Evolutionary conservation across 2,113 vertebrate genomes (phyloP), one percentile per base, ranked within the genome.

Genomic region (Enhydra lutris): DNA sequence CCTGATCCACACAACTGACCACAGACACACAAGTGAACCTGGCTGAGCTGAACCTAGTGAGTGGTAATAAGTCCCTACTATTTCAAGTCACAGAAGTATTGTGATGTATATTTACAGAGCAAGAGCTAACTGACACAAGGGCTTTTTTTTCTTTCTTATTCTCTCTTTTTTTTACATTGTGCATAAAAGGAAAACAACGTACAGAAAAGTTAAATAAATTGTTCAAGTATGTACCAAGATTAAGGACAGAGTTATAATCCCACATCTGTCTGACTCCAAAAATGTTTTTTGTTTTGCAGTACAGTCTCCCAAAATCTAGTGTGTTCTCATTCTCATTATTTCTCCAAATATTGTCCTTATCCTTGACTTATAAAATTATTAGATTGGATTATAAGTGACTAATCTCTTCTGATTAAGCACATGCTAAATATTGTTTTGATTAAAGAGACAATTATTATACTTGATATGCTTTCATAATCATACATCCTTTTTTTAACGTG

Each of bases 401-500:
- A 79, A 97, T 61, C 93, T 94, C 39, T 83, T 96, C 55, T 83
- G 23, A 89, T 91, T 52, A 84, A 90, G 12, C 21, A 86, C 50
- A 86, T 63, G 23, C 10, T 84, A 89, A 95, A 94, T 79, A 81
- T 39, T 92, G 55, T 67, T 91, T 39, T 85, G 69, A 76, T 79
- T 81, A 96, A 83, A 89, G 13, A 59, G 23, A 52, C 18, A 73
- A 65, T 86, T 50, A 92, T 96, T 96, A 91, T 59, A 73, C 0
- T 89, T 65, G 15, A 45, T 78, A 69, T 9, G 18, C 29, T 91
- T 86, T 83, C 45, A 95, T 55, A 73, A 95, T 24, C 50, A 96
- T 76, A 34, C 50, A 79, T 55, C 42, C 0, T 85, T 79, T 71
- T 69, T 87, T 88, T 57, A 85, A 84, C 4, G 42, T 96, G 31